Base-by-base conservation (phyloP, 2,888 invertebrate genomes). In the Trachelus iudaicus region DNA sequence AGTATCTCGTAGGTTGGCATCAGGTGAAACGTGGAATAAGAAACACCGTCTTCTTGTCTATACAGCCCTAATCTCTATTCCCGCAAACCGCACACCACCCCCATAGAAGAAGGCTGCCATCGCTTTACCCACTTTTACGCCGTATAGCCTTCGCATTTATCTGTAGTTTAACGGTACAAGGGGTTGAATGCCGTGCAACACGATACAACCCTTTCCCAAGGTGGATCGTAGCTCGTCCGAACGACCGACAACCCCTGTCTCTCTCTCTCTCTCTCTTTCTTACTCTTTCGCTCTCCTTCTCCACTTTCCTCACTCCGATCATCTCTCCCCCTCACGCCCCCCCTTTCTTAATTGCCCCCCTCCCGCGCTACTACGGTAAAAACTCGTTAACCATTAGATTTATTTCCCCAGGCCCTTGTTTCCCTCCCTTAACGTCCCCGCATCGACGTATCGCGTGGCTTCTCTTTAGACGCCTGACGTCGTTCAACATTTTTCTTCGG, bases 331-430 rank as follows among this genome's bases (percentile, higher is more conserved):
- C 81, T 81, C 82, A 81, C 83, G 80, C 81, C 73, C 83, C 81
- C 81, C 81, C 82, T 83, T 85, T 88, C 88, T 90, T 89, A 90
- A 89, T 89, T 89, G 87, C 85, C 86, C 83, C 73, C 81, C 83
- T 73, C 81, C 81, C 83, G 82, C 80, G 76, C 79, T 81, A 81
- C 87, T 82, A 15, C 83, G 84, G 87, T 90, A 89, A 91, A 91
- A 91, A 90, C 90, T 90, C 90, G 88, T 90, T 90, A 90, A 85
- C 85, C 87, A 85, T 83, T 85, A 86, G 88, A 90, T 90, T 90
- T 90, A 89, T 90, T 88, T 89, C 85, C 80, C 79, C 79, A 34
- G 71, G 76, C 78, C 34, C 37, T 74, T 79, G 76, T 77, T 37
- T 78, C 73, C 73, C 76, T 31, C 77, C 56, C 56, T 56, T 9